Evolutionary conservation across 1,140 invertebrate genomes (phyloP), one percentile per base, ranked within the genome.

Genomic region (Nasonia giraulti): DNA sequence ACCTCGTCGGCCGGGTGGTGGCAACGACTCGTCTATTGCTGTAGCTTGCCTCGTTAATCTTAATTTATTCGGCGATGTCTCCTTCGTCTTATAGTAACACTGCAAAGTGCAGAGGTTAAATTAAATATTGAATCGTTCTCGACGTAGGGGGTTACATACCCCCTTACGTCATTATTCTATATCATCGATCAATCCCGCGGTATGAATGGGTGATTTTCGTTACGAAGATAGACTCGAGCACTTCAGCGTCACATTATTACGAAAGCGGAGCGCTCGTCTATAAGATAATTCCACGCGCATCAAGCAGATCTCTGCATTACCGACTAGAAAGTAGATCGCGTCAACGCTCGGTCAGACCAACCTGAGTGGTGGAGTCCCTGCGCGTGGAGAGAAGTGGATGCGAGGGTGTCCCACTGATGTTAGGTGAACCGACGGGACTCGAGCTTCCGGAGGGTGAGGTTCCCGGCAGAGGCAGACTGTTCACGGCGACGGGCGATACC

Each of bases 341-440:
- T 55, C 50, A 12, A 40, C 5, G 74, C 10, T 47, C 31, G 71
- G 37, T 10, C 71, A 68, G 37, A 23, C 31, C 4, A 47, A 91
- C 96, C 95, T 97, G 97, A 0, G 97, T 97, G 12, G 96, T 97
- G 0, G 97, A 98, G 89, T 98, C 97, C 87, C 97, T 93, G 44
- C 97, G 92, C 0, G 95, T 96, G 40, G 95, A 91, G 66, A 96
- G 88, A 77, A 95, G 90, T 0, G 95, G 95, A 87, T 96, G 95
- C 17, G 94, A 94, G 0, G 94, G 94, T 82, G 94, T 94, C 47
- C 93, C 93, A 47, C 93, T 93, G 85, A 95, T 92, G 47, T 93
- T 94, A 3, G 90, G 93, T 86, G 93, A 91, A 11, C 91, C 91
- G 12, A 92, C 89, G 0, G 92, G 92, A 77, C 91, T 92, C 0